Evolutionary conservation across 1,140 invertebrate species (phyloP), one percentile per base, ranked within the genome.

Genomic region (Colletes latitarsis): DNA sequence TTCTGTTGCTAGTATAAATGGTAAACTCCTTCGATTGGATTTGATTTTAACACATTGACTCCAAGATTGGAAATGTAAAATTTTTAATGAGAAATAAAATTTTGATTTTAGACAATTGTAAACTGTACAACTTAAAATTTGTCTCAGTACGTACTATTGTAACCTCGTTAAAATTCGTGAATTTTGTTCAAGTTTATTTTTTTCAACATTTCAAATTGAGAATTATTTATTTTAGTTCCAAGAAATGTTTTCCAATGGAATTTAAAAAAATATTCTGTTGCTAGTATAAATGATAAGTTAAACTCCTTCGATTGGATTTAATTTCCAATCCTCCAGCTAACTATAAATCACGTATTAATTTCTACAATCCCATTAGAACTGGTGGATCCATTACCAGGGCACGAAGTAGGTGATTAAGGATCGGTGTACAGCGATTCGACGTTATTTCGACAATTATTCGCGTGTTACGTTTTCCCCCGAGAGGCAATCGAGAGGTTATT

Each of bases 401-500:
- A n/a, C 39, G 39, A 21, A n/a, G n/a, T 53, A 41, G 1, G 3
- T 21, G 19, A 39, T 71, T 71, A 19, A 71, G 66, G 41, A 72
- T 60, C 17, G 41, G 41, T 72, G 14, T 6, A 12, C 60, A 12
- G 39, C 1, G 12, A 21, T 19, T 1, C 0, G 5, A 63, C 12
- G 9, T 60, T 30, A 0, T 12, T n/a, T 57, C 70, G 5, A 30
- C 57, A 62, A 73, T 73, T 62, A 49, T 19, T 39, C 0, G 2
- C 17, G 4, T 43, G 41, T 15, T 12, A 3, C 14, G 14, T 3
- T 8, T 3, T 17, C 15, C 49, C 64, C 30, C 9, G 30, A 14
- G 4, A 64, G 60, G 5, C 17, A 10, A 46, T 6, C 55, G 41
- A 73, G 62, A 12, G 43, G 15, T 62, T 73, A 73, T 73, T 74